Conservation (phyloP, 2,797 vertebrate species). For the Lepilemur ruficaudatus region DNA sequence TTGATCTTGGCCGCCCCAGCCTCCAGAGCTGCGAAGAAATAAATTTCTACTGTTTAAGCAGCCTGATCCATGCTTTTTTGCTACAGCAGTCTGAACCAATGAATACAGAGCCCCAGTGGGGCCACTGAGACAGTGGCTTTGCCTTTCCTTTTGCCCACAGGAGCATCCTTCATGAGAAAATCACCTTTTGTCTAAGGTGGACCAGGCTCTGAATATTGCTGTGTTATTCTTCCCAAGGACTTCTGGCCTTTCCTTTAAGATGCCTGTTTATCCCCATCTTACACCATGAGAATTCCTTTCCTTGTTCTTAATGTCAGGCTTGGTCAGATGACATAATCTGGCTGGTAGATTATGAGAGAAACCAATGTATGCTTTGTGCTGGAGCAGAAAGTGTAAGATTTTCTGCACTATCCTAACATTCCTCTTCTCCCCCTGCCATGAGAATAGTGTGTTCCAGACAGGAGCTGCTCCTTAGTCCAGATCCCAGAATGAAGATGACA, state of each 20-base stretch:
- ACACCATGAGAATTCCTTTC: not conserved
- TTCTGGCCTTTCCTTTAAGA: not conserved
- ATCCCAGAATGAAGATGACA: not conserved
- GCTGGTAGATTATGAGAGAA: not conserved
- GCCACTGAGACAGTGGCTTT: not conserved
- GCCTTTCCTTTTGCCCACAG: not conserved
- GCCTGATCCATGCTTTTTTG: not conserved
- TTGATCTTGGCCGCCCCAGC: not conserved
- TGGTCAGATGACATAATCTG: not conserved
- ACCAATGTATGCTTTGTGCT: not conserved
- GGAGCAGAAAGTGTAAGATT: not conserved
- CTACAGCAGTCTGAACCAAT: not conserved
- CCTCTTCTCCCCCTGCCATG: fast-evolving
- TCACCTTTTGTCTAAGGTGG: not conserved
- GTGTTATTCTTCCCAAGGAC: not conserved
- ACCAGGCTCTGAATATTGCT: not conserved
- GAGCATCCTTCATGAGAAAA: not conserved
- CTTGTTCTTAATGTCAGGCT: not conserved
- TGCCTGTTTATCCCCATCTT: fast-evolving
- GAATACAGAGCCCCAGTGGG: too few relatives aligned
- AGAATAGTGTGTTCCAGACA: not conserved
- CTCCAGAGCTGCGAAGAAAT: not conserved
- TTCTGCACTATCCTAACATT: fast-evolving
- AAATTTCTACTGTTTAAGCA: not conserved
- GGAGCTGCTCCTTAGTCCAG: not conserved